Evolutionary conservation across 1,140 invertebrate genomes (phyloP), one percentile per base, ranked within the genome.

Genomic region (Frieseomelitta varia): DNA sequence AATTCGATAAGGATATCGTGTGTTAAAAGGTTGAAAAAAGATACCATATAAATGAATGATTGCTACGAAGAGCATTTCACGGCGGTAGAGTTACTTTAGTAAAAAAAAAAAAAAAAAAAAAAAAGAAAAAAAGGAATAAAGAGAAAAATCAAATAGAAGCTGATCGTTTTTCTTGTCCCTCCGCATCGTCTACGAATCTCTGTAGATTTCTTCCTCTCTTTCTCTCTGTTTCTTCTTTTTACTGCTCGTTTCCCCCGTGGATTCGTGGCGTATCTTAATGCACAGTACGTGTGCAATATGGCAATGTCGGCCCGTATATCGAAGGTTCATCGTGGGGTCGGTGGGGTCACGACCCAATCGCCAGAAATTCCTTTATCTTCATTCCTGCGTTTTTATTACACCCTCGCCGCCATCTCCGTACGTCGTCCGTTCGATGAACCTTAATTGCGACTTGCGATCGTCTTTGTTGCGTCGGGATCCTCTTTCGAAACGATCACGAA

Each of bases 281-380:
- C 74, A 82, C 71, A 10, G 81, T 86, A 86, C 85, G 85, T 83
- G 85, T 84, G 75, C 81, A 84, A 84, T 79, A 84, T 84, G 85
- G 81, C 81, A 72, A 55, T 58, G 68, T 53, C 74, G 81, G 81
- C 85, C 74, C 85, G 80, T 84, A 82, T 84, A 86, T 86, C 85
- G 58, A 73, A 55, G 71, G 85, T 86, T 86, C 85, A 86, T 86
- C 81, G 76, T 56, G 76, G 56, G 76, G 85, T 53, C 81, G 61
- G 47, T 34, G 34, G 76, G 81, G 81, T 86, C 85, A 84, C 63
- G 85, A 86, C 85, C 85, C 85, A 68, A 84, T 86, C 74, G 73
- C 85, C 85, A 86, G 85, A 86, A 86, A 86, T 86, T 86, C 85
- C 85, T 86, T 86, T 86, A 86, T 84, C 85, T 86, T 86, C 85